Base-by-base conservation (phyloP, 2,113 vertebrate species). In the Elephas maximus region DNA sequence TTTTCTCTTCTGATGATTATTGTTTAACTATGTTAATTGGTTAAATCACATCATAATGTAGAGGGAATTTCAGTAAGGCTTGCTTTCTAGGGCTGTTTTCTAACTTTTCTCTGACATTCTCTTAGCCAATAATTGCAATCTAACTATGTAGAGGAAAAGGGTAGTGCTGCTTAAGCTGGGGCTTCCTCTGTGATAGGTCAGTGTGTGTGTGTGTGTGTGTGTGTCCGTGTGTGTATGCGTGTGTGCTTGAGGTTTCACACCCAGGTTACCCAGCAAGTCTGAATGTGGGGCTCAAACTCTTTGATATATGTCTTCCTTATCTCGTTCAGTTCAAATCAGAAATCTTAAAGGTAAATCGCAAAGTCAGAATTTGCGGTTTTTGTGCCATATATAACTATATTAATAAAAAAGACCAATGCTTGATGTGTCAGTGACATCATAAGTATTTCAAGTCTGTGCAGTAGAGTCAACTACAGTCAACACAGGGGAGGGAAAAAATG, bases 1-100 rank as follows among this genome's bases (percentile, higher is more conserved):
- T 94, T 89, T 97, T 80, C 81, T 57, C 17, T 62, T n/a, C 28
- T 88, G 44, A 96, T 82, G 6, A 41, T 71, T 91, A 92, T 71
- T 77, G 5, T 73, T 94, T 79, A 76, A 37, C 11, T 28, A n/a
- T 90, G 24, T 69, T 85, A 62, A 90, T 45, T 92, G 73, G 8
- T 67, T 95, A 95, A 95, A 87, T 71, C n/a, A 69, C 44, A 84
- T 21, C 33, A 87, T 9, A 85, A 53, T 65, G 2, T 90, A 53
- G n/a, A n/a, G 76, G 28, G 6, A 24, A 89, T 94, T 93, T 83
- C 44, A 62, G 15, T 48, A 90, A 91, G 12, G 28, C 53, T 95
- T 93, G 30, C 45, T 84, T 80, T 95, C 20, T 57, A 83, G 37
- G 4, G 2, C n/a, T 91, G 7, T 76, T 62, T 44, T 33, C 28